Evolutionary conservation across 1,140 invertebrate genomes (phyloP), one percentile per base, ranked within the genome.

Genomic region (Trichonephila inaurata): DNA sequence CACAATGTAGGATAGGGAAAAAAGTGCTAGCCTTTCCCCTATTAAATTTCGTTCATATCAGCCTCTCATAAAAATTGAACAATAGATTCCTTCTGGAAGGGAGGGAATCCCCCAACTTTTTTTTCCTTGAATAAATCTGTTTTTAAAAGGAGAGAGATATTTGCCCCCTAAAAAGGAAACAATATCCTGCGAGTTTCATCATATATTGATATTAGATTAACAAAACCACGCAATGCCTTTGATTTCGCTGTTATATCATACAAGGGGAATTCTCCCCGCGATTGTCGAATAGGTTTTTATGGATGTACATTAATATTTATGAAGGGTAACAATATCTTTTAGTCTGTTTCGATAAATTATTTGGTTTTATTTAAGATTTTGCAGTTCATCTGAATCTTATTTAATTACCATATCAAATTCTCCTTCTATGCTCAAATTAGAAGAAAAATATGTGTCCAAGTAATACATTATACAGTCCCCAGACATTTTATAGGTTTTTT

Each of bases 21-120:
- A 77, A 77, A 77, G 33, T 18, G 28, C 72, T 51, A 18, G 14
- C 72, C 14, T 33, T 77, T 33, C 28, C 72, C 72, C 72, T 77
- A 77, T 77, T 77, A 77, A 77, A 77, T 77, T 77, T 77, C 72
- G 28, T 28, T 77, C 72, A 77, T 77, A 77, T 77, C 72, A 33
- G 24, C 28, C 72, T 40, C 72, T 77, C 33, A 77, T 40, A 77
- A 77, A 77, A 77, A 77, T 77, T 28, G 72, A 77, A 77, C 72
- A 77, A 77, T 77, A 40, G 72, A 40, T 40, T 77, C 33, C 72
- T 33, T 33, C 14, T 40, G 72, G 72, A 28, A 19, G 28, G 28
- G 28, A 7, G 4, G 72, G 18, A 77, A 77, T 77, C 28, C 72
- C 33, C 12, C 28, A 12, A 51, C 7, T 8, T 51, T 51, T 51